Evolutionary conservation across 2,888 invertebrate species (phyloP), one percentile per base, ranked within the genome.

Genomic region (Athrips mouffetella): DNA sequence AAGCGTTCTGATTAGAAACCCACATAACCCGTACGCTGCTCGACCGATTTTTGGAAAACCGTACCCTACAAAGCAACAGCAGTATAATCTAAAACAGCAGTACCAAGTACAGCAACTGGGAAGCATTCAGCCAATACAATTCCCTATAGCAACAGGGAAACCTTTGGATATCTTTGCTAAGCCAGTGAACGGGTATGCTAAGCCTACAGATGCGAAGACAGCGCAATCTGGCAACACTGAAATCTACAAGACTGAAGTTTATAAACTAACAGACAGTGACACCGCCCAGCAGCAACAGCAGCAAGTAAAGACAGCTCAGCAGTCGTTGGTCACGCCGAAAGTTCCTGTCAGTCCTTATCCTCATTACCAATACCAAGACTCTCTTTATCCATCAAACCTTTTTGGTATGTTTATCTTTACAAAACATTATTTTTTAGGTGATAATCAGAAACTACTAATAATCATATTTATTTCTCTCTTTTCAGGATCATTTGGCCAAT

Each of bases 401-500:
- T 72, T 89, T 77, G 89, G 89, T 79, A 72, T 73, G 66, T 55
- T 45, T 18, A 10, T 10, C 16, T 7, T 3, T 15, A 13, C 44
- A 27, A 16, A 29, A 29, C 3, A 37, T 37, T 13, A 25, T 25
- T n/a, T n/a, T n/a, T n/a, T n/a, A n/a, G n/a, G n/a, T n/a, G n/a
- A n/a, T n/a, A n/a, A n/a, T n/a, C n/a, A n/a, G n/a, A n/a, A n/a
- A n/a, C n/a, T n/a, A n/a, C n/a, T n/a, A n/a, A n/a, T 11, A 10
- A 35, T 16, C 18, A 37, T 8, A 30, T 30, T n/a, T 31, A 27
- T 31, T 16, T 27, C 8, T 16, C 2, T 18, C 15, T 79, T n/a
- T 79, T 27, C 77, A 76, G 92, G 91, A 54, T 86, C 91, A 48
- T 91, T 91, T 67, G 90, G 89, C 59, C 84, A 89, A 11, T 91